Evolutionary conservation across 2,797 vertebrate genomes (phyloP), one percentile per base, ranked within the genome.

Genomic region (Cyprinodon diabolis): DNA sequence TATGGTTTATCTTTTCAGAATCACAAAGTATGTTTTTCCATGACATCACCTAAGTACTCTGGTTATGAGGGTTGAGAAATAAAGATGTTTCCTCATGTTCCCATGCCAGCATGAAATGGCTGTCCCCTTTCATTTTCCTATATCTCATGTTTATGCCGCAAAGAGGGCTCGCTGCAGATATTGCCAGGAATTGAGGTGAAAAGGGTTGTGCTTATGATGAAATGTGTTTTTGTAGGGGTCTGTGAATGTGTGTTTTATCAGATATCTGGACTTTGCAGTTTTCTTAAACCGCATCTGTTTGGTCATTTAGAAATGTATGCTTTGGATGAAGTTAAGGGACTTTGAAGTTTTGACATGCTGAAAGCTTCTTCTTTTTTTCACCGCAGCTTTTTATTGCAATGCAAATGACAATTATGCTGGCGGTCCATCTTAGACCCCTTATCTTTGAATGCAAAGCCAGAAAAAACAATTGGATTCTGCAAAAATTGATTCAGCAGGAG

Each of bases 1-100:
- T 87, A 75, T 84, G 60, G 72, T 84, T 85, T 51, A 23, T 76
- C 62, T 57, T 72, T 80, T 80, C 65, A 21, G 85, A 82, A 92
- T 87, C 82, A 81, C 52, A 19, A 84, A 89, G 84, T 90, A 82
- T 79, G 79, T 77, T 85, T 71, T 65, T 58, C 23, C 1, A 74
- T 90, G 86, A 90, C 84, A 83, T 92, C 91, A 93, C 90, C 83
- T 90, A 89, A 88, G 89, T 87, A 79, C 87, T 80, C 74, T 82
- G 85, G 84, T 84, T 71, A 63, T 76, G 79, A 81, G 52, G 72
- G 67, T 71, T 43, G 57, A 69, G 67, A 77, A 58, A 68, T 79
- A 80, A 90, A 58, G 87, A 87, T 85, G 89, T 86, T 82, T 72
- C 67, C 72, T 71, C 49, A 30, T 74, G 88, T 90, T 91, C 85